Percentiles rank a stretch among this genome's conserved stretches.
These are phyloP conservation scores for Edolisoma coerulescens DNA, from an alignment of 2,113 vertebrate genomes.

Conservation along the genomic window DNA sequence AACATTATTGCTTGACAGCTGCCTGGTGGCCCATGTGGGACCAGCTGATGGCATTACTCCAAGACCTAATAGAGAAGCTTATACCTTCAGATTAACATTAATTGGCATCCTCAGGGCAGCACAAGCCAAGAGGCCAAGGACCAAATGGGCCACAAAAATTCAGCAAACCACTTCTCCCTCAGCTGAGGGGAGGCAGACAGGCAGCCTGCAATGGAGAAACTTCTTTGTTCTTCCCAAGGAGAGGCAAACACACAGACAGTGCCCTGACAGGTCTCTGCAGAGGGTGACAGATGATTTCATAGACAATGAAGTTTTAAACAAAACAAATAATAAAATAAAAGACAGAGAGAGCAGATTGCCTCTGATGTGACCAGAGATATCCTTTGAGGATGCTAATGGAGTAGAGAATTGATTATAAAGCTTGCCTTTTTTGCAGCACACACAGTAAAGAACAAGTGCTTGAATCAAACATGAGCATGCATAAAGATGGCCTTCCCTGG, in stretches of 20 bases:
- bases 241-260: background rate
- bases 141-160: background rate
- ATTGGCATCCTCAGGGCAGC: background rate
- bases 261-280: background rate
- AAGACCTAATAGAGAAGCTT: background rate
- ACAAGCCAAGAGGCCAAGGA: background rate
- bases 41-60: background rate
- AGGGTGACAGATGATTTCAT: background rate
- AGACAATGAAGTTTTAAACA: background rate
- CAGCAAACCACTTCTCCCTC: background rate
- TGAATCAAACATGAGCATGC: constrained; percentile 38
- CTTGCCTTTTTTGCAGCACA: background rate
- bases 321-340: background rate
- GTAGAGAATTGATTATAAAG: constrained; percentile 10
- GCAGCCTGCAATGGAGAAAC: background rate
- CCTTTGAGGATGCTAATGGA: constrained; percentile 23
- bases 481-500: constrained; percentile 5
- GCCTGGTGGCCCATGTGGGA: background rate
- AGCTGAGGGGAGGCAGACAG: background rate
- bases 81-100: constrained; percentile 13
- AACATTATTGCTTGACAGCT: constrained; percentile 6
- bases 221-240: background rate
- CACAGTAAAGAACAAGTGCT: background rate
- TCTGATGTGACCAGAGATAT: constrained; percentile 13
- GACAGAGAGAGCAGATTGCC: background rate